Evolutionary conservation across 37 sponge, comb jelly and placozoan genomes (phyloP).

Genomic region (Hormiphora californensis): DNA sequence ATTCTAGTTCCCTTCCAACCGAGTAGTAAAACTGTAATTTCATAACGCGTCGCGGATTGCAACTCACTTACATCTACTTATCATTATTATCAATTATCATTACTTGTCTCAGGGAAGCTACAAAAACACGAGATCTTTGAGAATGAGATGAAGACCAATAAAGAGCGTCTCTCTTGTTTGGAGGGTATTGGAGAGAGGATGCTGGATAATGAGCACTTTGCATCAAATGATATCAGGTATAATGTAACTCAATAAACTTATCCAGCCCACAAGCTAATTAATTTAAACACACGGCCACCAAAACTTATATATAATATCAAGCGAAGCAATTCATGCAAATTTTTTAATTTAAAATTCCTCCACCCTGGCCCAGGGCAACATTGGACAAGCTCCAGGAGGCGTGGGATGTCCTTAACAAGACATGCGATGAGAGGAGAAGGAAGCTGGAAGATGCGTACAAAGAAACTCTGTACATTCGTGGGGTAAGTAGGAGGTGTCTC

Average conservation of each 20-base stretch:
- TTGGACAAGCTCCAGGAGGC: constrained; percentile 60
- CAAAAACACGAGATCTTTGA: constrained; percentile 44
- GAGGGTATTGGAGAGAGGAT: constrained; percentile 1
- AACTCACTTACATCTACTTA: too few species aligned
- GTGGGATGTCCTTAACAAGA: constrained; percentile 67
- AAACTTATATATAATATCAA: too few species aligned
- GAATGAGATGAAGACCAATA: constrained; percentile 5
- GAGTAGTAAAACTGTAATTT: too few species aligned
- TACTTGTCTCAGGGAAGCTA: constrained; percentile 17
- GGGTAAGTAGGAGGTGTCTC: constrained; percentile 1
- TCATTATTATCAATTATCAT: too few species aligned
- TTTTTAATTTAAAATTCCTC: neutral
- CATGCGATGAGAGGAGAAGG: constrained; percentile 67
- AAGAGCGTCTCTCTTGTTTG: neutral
- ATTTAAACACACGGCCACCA: neutral
- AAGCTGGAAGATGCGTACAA: constrained; percentile 83
- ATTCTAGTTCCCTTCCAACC: too few species aligned
- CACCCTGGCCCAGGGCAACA: neutral
- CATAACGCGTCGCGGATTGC: too few species aligned
- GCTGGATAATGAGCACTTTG: constrained; percentile 34
- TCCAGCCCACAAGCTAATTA: neutral
- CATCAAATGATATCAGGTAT: constrained; percentile 7
- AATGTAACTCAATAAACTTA: neutral
- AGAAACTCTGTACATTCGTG: constrained; percentile 78
- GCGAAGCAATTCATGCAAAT: too few species aligned